These are phyloP conservation scores for Formicarius rufipectus DNA, from an alignment of 2,113 vertebrate genomes.

Conservation along the genomic window DNA sequence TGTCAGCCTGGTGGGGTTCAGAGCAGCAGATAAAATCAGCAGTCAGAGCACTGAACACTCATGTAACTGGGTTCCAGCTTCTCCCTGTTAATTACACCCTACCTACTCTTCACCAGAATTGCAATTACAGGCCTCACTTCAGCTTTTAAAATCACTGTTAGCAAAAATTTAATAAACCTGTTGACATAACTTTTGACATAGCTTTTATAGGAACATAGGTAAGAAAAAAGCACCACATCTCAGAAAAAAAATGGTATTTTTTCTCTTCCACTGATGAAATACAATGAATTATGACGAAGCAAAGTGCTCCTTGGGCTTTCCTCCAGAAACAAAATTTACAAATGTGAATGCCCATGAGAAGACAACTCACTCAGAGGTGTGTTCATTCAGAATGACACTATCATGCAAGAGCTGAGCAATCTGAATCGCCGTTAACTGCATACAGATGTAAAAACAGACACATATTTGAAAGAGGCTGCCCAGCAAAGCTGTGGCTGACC, in stretches of 20 bases:
- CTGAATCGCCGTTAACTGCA: not conserved
- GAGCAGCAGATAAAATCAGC: not conserved
- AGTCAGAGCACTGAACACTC: not conserved
- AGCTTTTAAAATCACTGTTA: not conserved
- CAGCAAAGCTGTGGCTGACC: not conserved
- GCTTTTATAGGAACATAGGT: not conserved
- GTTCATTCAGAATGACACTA: not conserved
- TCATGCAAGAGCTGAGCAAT: not conserved
- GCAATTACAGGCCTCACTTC: not conserved
- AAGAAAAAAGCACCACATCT: not conserved
- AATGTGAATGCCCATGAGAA: not conserved
- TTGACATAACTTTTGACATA: fast-evolving
- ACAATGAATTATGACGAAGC: not conserved
- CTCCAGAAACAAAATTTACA: not conserved
- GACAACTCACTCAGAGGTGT: not conserved
- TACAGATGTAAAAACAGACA: not conserved
- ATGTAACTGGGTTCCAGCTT: not conserved
- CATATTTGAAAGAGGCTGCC: fast-evolving
- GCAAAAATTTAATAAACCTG: not conserved
- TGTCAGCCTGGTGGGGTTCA: not conserved
- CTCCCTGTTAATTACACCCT: not conserved
- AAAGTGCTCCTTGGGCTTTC: not conserved
- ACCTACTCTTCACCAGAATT: not conserved
- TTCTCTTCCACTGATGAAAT: not conserved
- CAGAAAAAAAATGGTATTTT: not conserved